phyloP scores from a whole-genome alignment of 2,797 vertebrate species.

The Amblyopsis hoosieri region DNA sequence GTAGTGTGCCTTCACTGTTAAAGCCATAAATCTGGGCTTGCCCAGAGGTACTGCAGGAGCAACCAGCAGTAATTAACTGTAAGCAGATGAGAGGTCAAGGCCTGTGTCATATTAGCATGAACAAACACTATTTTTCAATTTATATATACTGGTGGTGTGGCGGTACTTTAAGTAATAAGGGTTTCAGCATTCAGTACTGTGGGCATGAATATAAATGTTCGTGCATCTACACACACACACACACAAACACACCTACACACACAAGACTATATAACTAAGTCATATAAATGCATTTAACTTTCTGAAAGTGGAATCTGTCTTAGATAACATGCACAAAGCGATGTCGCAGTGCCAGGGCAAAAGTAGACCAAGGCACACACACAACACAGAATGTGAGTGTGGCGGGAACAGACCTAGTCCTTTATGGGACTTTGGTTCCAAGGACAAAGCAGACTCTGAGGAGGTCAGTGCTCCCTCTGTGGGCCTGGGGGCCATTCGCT shows the following conservation, averaged over 20 bases:
- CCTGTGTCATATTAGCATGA: conserved; percentile 75
- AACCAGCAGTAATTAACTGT: conserved; percentile 79
- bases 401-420: conserved; percentile 43
- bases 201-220: conserved; percentile 38
- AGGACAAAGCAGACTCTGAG: conserved; percentile 67
- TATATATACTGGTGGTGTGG: conserved; percentile 46
- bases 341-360: conserved; percentile 45
- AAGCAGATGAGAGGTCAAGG: conserved; percentile 76
- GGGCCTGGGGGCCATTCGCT: conserved; percentile 58
- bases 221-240: conserved; percentile 14
- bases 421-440: conserved; percentile 69
- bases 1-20: conserved; percentile 51
- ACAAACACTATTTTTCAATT: conserved; percentile 80
- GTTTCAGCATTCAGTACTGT: conserved; percentile 35
- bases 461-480: conserved; percentile 63
- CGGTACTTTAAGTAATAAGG: conserved; percentile 50
- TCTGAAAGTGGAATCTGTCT: conserved; percentile 33
- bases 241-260: too few species aligned
- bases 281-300: conserved; percentile 28
- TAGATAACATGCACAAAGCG: conserved; percentile 44
- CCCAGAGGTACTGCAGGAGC: conserved; percentile 70
- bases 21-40: conserved; percentile 78
- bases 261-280: conserved; percentile 21
- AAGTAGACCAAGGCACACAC: conserved; percentile 42
- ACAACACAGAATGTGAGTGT: conserved; percentile 38